Evolutionary conservation across 2,797 vertebrate species (phyloP), one percentile per base, ranked within the genome.

Genomic region (Mormyrus proboscirostris): DNA sequence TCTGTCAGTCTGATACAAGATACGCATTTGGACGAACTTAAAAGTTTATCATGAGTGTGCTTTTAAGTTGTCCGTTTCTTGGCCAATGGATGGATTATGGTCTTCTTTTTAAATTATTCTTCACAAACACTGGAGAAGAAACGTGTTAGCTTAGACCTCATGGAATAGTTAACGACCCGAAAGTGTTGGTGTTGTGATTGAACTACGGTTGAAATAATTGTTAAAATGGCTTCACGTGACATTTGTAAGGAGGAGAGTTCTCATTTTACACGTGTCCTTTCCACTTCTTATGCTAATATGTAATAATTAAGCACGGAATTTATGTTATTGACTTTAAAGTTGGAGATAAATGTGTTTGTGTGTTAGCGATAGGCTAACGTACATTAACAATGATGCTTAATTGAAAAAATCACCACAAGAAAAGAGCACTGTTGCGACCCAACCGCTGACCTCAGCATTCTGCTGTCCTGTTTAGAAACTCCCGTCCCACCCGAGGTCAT

Each of bases 391-490:
- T 79, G 10, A n/a, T 5, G 41, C 7, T 47, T 44, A 19, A 44
- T 47, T 47, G 38, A 41, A 79, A 16, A 41, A 19, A 44, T 79
- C 73, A 19, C 73, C 10, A 79, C 19, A 47, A 19, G 73, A 19
- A 79, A 19, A 79, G 2, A 3, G 73, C 19, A 79, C 73, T 2
- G 2, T 2, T n/a, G 41, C 16, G 9, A 79, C 82, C n/a, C 49
- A 14, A n/a, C 12, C 3, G 47, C 22, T 84, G 19, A 49, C 41
- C 19, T 50, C 41, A 2, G 22, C 49, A 10, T 84, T 84, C 47
- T 51, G 47, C 22, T 84, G 82, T 90, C 41, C 16, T 33, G 12
- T 29, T 55, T 38, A 89, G 84, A 89, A 29, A 33, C 83, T 41
- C 62, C 85, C 0, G 33, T 38, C 33, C 44, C 49, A 38, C 29